Conservation (phyloP, 2,888 invertebrate genomes). For the Clepsis dumicolana region DNA sequence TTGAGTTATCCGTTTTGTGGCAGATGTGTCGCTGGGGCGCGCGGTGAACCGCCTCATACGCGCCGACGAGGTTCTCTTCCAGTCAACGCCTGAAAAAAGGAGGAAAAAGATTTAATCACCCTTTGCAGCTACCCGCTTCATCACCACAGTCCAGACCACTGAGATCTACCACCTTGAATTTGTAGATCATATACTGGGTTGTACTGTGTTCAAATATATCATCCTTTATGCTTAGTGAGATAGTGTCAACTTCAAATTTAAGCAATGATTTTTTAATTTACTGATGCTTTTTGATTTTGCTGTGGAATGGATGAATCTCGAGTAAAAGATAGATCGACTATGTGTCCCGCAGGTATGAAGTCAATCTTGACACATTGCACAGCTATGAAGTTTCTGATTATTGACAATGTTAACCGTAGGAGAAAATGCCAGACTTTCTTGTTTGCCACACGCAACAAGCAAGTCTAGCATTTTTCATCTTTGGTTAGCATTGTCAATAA, state of each 20-base stretch:
- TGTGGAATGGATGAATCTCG: not conserved
- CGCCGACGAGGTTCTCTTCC: conserved; percentile 80
- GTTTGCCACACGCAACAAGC: too few relatives aligned
- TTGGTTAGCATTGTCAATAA: too few relatives aligned
- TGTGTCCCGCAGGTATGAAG: too few relatives aligned
- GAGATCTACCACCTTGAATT: not conserved
- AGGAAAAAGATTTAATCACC: conserved; percentile 79
- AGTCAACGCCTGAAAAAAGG: conserved; percentile 78
- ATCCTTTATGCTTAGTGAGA: not conserved
- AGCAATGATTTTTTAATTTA: not conserved
- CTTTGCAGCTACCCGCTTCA: conserved; percentile 17
- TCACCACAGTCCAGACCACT: not conserved
- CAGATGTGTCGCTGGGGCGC: conserved; percentile 83
- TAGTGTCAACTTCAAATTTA: not conserved
- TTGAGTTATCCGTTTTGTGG: conserved; percentile 55
- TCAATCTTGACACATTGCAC: too few relatives aligned
- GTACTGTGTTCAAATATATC: not conserved
- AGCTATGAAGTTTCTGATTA: too few relatives aligned
- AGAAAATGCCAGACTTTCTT: too few relatives aligned
- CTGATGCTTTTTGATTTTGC: not conserved
- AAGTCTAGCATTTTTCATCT: too few relatives aligned
- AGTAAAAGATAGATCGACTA: not conserved
- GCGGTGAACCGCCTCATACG: conserved; percentile 81
- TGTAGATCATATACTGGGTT: not conserved
- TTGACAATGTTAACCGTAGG: too few relatives aligned